A percentile compares a stretch with the other conserved stretches of the same genome.
Evolutionary conservation across 1,140 invertebrate species (phyloP).

Genomic region (Nasonia longicornis): DNA sequence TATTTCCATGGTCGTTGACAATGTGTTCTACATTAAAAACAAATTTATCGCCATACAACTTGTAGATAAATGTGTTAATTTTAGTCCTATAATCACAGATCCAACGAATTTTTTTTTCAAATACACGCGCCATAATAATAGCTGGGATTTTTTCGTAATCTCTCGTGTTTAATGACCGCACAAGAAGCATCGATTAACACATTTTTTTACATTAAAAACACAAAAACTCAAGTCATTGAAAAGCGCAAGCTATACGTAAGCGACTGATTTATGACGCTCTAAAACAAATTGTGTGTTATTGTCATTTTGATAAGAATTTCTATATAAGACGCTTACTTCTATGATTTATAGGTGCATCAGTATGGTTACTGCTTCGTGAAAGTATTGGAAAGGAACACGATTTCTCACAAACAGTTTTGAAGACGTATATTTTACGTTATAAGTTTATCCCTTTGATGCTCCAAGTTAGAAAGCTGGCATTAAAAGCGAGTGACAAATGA

Average conservation of each 20-base stretch:
- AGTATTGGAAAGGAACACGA: constrained; percentile 15
- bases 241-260: background rate
- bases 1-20: background rate
- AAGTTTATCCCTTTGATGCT: background rate
- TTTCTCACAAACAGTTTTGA: background rate
- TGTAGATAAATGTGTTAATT: too few relatives aligned
- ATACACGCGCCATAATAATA: too few relatives aligned
- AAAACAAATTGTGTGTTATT: background rate
- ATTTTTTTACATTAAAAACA: too few relatives aligned
- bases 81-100: too few relatives aligned
- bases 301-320: background rate
- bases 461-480: background rate
- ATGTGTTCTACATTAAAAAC: too few relatives aligned
- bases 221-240: too few relatives aligned
- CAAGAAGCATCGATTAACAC: too few relatives aligned
- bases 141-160: too few relatives aligned
- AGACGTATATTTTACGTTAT: background rate
- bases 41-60: too few relatives aligned
- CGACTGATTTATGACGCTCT: too few relatives aligned
- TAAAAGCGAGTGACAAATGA: background rate
- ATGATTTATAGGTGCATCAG: background rate
- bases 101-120: too few relatives aligned
- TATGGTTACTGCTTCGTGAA: constrained; percentile 4
- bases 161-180: too few relatives aligned
- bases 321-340: background rate